phyloP scores from a whole-genome alignment of 2,888 invertebrate genomes.

The Dryobota labecula region DNA sequence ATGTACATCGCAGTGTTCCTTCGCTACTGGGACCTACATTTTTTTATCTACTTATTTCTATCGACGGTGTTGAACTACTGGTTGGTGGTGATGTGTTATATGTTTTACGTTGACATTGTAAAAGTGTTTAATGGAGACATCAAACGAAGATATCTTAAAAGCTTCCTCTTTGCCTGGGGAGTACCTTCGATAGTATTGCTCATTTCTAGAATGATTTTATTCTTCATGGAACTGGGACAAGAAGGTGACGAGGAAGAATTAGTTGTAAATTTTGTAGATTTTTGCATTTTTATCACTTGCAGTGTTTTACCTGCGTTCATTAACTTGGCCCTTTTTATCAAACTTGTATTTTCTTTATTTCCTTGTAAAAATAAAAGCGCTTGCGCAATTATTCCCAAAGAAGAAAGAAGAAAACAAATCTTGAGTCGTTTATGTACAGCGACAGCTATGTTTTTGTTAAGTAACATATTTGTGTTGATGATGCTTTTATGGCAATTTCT shows the following conservation, averaged over 20 bases:
- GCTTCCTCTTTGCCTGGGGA: conserved; percentile 43
- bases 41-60: neutral
- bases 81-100: conserved; percentile 31
- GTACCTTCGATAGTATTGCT: neutral
- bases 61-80: conserved; percentile 25
- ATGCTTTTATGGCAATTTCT: conserved; percentile 30
- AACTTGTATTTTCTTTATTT: conserved; percentile 22
- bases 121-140: conserved; percentile 30
- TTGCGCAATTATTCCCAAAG: neutral
- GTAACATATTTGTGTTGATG: conserved; percentile 27
- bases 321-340: conserved; percentile 31
- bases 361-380: neutral
- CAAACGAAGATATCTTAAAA: conserved; percentile 21
- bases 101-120: conserved; percentile 46
- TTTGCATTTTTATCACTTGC: neutral
- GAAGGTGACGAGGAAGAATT: neutral
- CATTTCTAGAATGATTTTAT: neutral
- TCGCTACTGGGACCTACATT: neutral
- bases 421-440: conserved; percentile 31
- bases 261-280: neutral
- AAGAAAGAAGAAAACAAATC: conserved; percentile 17
- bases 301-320: conserved; percentile 12
- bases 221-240: neutral
- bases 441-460: conserved; percentile 28
- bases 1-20: neutral